Base-by-base conservation (phyloP, 1,140 invertebrate genomes). In the Tetragnatha versicolor region DNA sequence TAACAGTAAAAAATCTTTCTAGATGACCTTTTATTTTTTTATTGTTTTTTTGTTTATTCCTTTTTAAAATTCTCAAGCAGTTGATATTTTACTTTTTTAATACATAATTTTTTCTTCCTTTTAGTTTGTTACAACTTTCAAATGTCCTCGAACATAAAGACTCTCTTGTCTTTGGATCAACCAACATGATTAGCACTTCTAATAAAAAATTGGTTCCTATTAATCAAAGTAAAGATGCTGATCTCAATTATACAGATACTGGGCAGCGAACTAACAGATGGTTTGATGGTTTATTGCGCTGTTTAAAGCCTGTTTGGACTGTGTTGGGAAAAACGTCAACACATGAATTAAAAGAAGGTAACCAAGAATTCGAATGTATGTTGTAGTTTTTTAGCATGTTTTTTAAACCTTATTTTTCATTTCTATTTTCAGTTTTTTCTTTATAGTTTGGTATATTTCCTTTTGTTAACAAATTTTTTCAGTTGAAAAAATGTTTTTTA, bases 211-310 rank as follows among this genome's bases (percentile, higher is more conserved):
- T 33, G 37, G 47, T 29, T 33, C 22, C 66, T 10, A 14, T 61
- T 6, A 37, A 51, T 35, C 65, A 63, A 79, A 61, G 42, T 51
- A 79, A 79, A 51, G 66, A 53, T 69, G 22, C 29, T 90, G 77
- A 79, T 12, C 35, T 79, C n/a, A 68, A 65, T 45, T 73, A 73
- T 45, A 25, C 51, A 69, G 60, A 79, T 61, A 69, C 27, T 14
- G 60, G 45, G n/a, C 77, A 47, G 20, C 35, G 47, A 27, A 58
- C 63, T 29, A 31, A 63, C 33, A 66, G 90, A 47, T 94, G 92
- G 91, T 91, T 94, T 81, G 92, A 93, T 81, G 93, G 93, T 1
- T 89, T 96, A 53, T 87, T 95, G 63, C 94, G 93, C 3, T 97
- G 94, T 84, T 89, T 97, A 82, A 89, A 92, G 81, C 94, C 94